Conservation (phyloP, 2,113 vertebrate species). For the Bos indicus region DNA sequence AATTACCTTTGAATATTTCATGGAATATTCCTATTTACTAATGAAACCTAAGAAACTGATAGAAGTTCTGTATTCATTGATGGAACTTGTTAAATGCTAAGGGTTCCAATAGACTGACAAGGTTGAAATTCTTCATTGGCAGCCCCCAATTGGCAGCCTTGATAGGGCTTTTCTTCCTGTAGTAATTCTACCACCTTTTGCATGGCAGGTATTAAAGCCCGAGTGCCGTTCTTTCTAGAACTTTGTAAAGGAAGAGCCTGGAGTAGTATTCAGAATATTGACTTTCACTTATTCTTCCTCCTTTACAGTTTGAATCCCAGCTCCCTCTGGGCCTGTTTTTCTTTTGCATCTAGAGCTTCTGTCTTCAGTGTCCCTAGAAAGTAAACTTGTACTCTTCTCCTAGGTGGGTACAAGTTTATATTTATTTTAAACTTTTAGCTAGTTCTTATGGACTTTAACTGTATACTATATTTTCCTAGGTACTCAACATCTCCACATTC, state of each 20-base stretch:
- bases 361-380: neutral
- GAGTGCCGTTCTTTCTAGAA: neutral
- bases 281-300: neutral
- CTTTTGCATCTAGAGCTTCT: neutral
- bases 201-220: neutral
- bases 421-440: neutral
- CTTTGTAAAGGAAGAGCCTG: neutral
- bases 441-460: neutral
- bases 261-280: neutral
- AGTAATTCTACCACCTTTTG: neutral
- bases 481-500: neutral
- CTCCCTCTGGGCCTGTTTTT: neutral
- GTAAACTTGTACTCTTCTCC: neutral
- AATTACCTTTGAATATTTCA: neutral
- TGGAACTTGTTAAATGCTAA: neutral
- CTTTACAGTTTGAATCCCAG: neutral
- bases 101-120: neutral
- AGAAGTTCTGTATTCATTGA: neutral
- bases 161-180: neutral
- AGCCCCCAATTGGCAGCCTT: neutral
- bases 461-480: neutral
- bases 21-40: neutral
- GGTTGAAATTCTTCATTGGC: neutral
- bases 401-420: neutral
- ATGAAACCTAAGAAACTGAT: neutral